Evolutionary conservation across 2,888 invertebrate genomes (phyloP).

Genomic region (Athrips mouffetella): DNA sequence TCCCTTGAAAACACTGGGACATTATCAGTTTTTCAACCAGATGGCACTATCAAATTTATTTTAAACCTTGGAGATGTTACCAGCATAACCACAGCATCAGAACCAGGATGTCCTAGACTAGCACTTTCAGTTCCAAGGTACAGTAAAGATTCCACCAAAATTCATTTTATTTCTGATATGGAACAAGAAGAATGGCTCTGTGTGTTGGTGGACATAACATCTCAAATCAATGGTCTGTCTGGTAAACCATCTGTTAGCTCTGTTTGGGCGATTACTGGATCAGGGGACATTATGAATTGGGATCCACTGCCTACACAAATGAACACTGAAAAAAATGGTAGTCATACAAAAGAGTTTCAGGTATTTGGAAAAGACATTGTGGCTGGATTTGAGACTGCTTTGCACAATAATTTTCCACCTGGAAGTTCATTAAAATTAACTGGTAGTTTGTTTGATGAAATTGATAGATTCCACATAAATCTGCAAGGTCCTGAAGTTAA

Average conservation of each 20-base stretch:
- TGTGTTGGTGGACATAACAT: conserved; percentile 86
- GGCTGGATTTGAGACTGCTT: conserved; percentile 77
- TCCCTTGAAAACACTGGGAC: conserved; percentile 85
- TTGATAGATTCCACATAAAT: conserved; percentile 84
- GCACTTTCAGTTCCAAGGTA: conserved; percentile 85
- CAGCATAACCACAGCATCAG: conserved; percentile 86
- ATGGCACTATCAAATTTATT: conserved; percentile 86
- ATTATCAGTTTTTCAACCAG: conserved; percentile 86
- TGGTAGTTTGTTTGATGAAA: conserved; percentile 86
- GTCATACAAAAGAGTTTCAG: conserved; percentile 82
- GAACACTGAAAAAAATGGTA: conserved; percentile 69
- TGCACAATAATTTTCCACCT: conserved; percentile 85
- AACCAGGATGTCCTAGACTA: conserved; percentile 87
- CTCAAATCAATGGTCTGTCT: conserved; percentile 83
- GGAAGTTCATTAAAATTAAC: conserved; percentile 83
- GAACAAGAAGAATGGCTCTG: conserved; percentile 94
- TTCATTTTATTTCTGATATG: conserved; percentile 89
- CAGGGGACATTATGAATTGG: conserved; percentile 90
- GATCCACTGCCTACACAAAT: conserved; percentile 82
- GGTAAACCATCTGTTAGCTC: conserved; percentile 84
- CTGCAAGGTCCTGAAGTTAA: conserved; percentile 82
- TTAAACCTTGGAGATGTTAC: conserved; percentile 87
- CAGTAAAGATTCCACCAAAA: conserved; percentile 79
- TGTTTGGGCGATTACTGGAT: conserved; percentile 86
- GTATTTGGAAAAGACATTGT: conserved; percentile 83